A percentile compares a stretch with the other conserved stretches of the same genome.
phyloP scores from a whole-genome alignment of 1,140 invertebrate genomes.

The Arion vulgaris region DNA sequence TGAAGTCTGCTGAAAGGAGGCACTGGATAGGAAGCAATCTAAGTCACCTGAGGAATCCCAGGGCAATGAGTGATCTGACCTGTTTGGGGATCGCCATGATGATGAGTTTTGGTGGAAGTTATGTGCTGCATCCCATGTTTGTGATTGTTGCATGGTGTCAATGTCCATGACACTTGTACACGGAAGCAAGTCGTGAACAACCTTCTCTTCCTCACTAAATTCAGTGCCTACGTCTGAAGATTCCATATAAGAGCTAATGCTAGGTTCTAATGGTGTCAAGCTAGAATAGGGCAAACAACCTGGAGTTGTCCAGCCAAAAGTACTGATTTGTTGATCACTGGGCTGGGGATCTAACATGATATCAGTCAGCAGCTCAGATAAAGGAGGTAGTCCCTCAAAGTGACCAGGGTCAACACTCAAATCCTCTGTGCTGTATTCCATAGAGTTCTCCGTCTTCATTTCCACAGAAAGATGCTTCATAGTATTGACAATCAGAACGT shows the following conservation, averaged over 20 bases:
- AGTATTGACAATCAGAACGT: conserved; percentile 38
- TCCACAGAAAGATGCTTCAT: conserved; percentile 36
- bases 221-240: background rate
- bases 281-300: background rate
- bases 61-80: background rate
- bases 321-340: conserved; percentile 17
- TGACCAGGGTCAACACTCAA: conserved; percentile 34
- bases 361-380: conserved; percentile 35
- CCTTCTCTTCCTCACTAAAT: conserved; percentile 28
- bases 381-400: conserved; percentile 36
- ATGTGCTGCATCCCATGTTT: background rate
- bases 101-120: background rate
- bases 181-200: conserved; percentile 35
- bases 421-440: conserved; percentile 35
- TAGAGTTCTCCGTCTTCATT: conserved; percentile 25
- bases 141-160: background rate
- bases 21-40: conserved; percentile 35
- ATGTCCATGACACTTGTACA: conserved; percentile 34
- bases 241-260: conserved; percentile 29
- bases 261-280: conserved; percentile 27
- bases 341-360: conserved; percentile 39
- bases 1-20: conserved; percentile 13
- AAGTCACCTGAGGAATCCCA: conserved; percentile 4
- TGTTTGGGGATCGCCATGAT: background rate
- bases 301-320: conserved; percentile 30